Conservation (phyloP, 2,888 invertebrate genomes). For the Acanthosoma haemorrhoidale region DNA sequence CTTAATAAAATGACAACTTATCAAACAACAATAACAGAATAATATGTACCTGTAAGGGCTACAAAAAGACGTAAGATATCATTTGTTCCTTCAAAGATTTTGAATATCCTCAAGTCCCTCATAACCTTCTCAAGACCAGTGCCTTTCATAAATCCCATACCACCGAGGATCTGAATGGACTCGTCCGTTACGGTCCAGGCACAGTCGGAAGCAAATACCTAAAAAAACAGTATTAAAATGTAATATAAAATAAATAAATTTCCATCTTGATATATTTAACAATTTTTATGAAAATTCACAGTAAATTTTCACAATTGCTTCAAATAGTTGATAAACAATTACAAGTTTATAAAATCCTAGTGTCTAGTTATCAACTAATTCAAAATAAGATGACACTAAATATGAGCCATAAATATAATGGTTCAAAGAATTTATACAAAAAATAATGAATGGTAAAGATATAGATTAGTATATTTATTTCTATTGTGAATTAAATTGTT, state of each 20-base stretch:
- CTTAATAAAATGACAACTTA: no score
- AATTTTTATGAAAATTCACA: not conserved
- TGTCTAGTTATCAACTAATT: no score
- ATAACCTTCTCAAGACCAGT: constrained; percentile 85
- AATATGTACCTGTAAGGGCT: constrained; percentile 71
- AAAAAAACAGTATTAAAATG: constrained; percentile 22
- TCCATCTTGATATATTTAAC: not conserved
- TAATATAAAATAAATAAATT: constrained; percentile 10
- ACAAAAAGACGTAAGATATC: constrained; percentile 95
- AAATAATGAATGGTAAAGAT: no score
- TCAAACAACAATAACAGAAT: no score
- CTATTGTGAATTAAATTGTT: no score
- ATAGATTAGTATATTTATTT: no score
- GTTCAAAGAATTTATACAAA: no score
- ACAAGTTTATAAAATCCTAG: no score
- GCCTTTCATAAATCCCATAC: constrained; percentile 95
- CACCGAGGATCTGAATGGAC: constrained; percentile 93
- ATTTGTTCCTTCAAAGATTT: constrained; percentile 98
- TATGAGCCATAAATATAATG: no score
- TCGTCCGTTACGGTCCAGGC: constrained; percentile 97
- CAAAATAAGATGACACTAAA: no score
- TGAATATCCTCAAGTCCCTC: constrained; percentile 92
- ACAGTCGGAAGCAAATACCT: constrained; percentile 85
- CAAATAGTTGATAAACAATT: no score
- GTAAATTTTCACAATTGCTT: no score